phyloP scores from a whole-genome alignment of 2,888 invertebrate genomes.

The Ophioninae sp. region DNA sequence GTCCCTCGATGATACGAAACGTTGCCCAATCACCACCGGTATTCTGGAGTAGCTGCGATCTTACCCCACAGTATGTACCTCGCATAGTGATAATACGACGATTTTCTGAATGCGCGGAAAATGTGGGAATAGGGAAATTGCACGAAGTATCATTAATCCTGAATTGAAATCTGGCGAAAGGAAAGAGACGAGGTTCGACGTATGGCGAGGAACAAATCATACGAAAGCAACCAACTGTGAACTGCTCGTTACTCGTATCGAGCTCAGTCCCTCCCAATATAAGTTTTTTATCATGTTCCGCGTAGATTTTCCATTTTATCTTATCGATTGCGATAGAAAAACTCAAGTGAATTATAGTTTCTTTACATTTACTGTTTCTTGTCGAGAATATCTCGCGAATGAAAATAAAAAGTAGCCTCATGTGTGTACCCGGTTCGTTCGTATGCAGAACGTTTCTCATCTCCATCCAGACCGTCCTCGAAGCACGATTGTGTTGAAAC shows the following conservation, averaged over 20 bases:
- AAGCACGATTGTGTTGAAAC: background rate
- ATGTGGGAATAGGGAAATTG: background rate
- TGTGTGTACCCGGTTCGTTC: background rate
- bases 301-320: background rate
- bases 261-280: too few species aligned
- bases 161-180: background rate
- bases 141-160: slow-evolving; percentile 3
- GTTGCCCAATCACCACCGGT: background rate
- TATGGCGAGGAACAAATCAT: background rate
- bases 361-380: background rate
- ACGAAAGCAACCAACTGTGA: background rate
- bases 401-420: background rate
- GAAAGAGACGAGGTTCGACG: background rate
- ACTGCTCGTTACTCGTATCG: too few species aligned
- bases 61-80: background rate
- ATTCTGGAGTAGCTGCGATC: background rate
- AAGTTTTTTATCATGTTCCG: too few species aligned
- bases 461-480: background rate
- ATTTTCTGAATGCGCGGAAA: background rate
- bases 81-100: background rate
- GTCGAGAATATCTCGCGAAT: background rate
- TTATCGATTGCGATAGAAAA: background rate
- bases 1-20: background rate
- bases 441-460: background rate
- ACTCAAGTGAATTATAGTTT: background rate